A percentile compares a stretch with the other conserved stretches of the same genome.
These are phyloP conservation scores for Sardina pilchardus DNA, from an alignment of 2,113 vertebrate genomes.

Conservation along the genomic window DNA sequence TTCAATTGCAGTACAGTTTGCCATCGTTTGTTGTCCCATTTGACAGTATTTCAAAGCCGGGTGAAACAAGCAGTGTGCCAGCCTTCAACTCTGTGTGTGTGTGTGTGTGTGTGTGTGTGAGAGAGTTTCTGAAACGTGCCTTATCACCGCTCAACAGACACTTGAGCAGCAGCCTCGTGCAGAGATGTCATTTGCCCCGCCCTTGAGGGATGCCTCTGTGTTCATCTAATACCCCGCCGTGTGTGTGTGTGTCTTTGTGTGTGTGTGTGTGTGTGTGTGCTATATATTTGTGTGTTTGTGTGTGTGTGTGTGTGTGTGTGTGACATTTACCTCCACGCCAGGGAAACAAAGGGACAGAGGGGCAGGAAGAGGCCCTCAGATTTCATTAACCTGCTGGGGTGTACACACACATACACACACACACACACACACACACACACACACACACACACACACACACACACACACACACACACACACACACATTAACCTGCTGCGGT, in stretches of 20 bases:
- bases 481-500: neutral
- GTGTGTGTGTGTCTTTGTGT: neutral
- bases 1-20: neutral
- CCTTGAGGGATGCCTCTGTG: slow-evolving; percentile 1
- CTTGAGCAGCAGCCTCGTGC: neutral
- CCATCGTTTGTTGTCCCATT: neutral
- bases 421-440: slow-evolving; percentile 21
- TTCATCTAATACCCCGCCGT: neutral
- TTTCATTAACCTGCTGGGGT: slow-evolving; percentile 27
- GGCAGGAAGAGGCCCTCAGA: neutral
- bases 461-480: neutral
- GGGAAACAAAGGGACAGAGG: neutral
- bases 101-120: neutral
- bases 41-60: neutral
- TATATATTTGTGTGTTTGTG: neutral
- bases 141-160: neutral
- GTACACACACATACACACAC: neutral
- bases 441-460: neutral
- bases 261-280: neutral
- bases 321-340: neutral
- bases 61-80: neutral
- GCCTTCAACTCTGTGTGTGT: neutral
- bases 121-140: neutral
- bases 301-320: neutral
- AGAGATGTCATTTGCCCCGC: neutral